Conservation (phyloP, 2,888 invertebrate species). For the Athrips mouffetella region DNA sequence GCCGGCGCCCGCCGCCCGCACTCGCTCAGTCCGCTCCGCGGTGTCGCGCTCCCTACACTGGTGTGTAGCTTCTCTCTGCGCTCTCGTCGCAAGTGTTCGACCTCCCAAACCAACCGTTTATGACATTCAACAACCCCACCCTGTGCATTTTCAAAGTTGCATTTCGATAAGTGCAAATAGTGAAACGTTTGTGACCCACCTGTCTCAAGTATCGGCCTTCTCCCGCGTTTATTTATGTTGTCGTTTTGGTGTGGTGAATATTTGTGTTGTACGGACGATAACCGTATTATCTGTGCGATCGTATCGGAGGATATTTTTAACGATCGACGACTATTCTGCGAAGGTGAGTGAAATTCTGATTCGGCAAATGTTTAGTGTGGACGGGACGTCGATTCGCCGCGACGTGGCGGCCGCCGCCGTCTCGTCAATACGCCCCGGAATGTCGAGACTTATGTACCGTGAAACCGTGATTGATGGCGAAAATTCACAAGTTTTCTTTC, state of each 20-base stretch:
- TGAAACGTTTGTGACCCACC: conserved; percentile 53
- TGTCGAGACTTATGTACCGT: conserved; percentile 38
- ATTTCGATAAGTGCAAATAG: conserved; percentile 67
- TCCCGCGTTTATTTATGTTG: conserved; percentile 75
- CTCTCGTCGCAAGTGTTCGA: conserved; percentile 62
- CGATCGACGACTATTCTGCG: conserved; percentile 55
- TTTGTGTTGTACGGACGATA: conserved; percentile 75
- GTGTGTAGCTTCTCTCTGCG: conserved; percentile 45
- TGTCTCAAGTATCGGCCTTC: conserved; percentile 52
- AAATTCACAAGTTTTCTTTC: conserved; percentile 15
- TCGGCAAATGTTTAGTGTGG: conserved; percentile 41
- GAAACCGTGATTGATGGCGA: conserved; percentile 32
- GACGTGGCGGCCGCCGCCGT: conserved; percentile 55
- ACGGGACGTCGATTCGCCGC: conserved; percentile 48
- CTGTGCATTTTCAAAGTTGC: conserved; percentile 71
- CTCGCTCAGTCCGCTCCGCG: conserved; percentile 61
- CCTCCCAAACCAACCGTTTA: conserved; percentile 71
- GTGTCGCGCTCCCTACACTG: conserved; percentile 52
- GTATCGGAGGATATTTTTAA: conserved; percentile 72
- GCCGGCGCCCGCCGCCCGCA: conserved; percentile 26
- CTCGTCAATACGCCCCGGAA: conserved; percentile 48
- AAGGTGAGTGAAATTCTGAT: conserved; percentile 63
- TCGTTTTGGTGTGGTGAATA: conserved; percentile 78
- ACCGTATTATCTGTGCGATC: conserved; percentile 75
- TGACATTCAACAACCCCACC: conserved; percentile 76